phyloP scores from a whole-genome alignment of 2,888 invertebrate species.

The Chelonus formosanus region DNA sequence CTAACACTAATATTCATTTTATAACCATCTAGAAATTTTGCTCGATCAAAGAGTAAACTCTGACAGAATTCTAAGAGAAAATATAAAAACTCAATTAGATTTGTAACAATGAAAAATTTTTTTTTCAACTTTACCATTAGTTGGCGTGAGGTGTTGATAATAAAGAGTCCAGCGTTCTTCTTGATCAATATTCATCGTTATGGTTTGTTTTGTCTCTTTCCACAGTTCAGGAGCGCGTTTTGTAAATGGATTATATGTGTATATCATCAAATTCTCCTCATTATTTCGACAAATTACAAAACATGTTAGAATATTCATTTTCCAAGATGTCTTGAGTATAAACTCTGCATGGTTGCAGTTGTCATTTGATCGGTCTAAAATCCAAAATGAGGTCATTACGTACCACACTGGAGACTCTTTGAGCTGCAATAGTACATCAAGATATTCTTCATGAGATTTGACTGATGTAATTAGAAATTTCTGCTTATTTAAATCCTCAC shows the following conservation, averaged over 20 bases:
- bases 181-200: not conserved
- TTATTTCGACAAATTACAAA: conserved; percentile 1
- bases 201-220: conserved; percentile 11
- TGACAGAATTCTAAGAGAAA: too few relatives aligned
- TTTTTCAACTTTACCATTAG: too few relatives aligned
- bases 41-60: too few relatives aligned
- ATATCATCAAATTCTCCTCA: not conserved
- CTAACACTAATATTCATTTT: too few relatives aligned
- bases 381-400: not conserved
- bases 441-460: not conserved
- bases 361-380: not conserved
- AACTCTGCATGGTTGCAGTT: not conserved
- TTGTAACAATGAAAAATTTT: too few relatives aligned
- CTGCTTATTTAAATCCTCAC: too few relatives aligned
- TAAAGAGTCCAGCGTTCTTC: not conserved
- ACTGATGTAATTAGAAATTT: not conserved
- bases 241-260: conserved; percentile 16
- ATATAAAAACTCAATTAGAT: too few relatives aligned
- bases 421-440: not conserved
- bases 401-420: not conserved
- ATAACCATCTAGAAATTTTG: too few relatives aligned
- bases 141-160: conserved; percentile 10
- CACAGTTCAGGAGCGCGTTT: not conserved
- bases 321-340: not conserved
- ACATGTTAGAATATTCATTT: not conserved